Evolutionary conservation across 1,140 invertebrate species (phyloP), one percentile per base, ranked within the genome.

Genomic region (Phortica variegata): DNA sequence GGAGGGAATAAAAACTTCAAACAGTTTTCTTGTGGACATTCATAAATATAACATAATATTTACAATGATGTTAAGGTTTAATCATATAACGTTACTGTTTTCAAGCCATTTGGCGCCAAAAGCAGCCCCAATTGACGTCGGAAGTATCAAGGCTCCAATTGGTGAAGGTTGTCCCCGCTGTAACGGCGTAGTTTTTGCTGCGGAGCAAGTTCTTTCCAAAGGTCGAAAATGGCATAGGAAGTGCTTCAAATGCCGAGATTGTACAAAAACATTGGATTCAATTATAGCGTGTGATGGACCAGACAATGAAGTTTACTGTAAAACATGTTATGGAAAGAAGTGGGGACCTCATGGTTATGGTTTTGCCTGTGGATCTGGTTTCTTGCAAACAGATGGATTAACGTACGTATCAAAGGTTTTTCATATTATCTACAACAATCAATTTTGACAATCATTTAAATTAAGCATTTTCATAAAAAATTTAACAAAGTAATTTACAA

Each of bases 211-310:
- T 21, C 79, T 92, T 16, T 88, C 89, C 31, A 90, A 88, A 66
- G 84, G 87, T 45, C 83, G 90, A 72, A 91, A 93, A 78, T 97
- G 91, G 92, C 94, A 90, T 80, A 85, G 94, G 79, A 97, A 96
- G 78, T 98, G 94, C 79, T 97, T 95, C 82, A 97, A 96, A 78
- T 97, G 94, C 77, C 85, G 82, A 74, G 89, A 91, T 59, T 97
- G 94, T 77, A 89, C 85, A 55, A 91, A 91, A 62, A 89, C 88
- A 18, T 80, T 95, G 41, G 92, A 95, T 73, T 96, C 93, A 7
- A 92, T 92, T 63, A 89, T 90, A 54, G 91, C 91, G 49, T 91
- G 91, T 69, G 90, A 92, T 68, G 91, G 91, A 29, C 89, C 91
- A 17, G 88, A 93, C 65, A 83, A 81, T 50, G 88, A 94, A 52